Percentiles rank a stretch among this genome's conserved stretches.
Conservation (phyloP, 2,797 vertebrate genomes). For the Pangasius krempfi region DNA sequence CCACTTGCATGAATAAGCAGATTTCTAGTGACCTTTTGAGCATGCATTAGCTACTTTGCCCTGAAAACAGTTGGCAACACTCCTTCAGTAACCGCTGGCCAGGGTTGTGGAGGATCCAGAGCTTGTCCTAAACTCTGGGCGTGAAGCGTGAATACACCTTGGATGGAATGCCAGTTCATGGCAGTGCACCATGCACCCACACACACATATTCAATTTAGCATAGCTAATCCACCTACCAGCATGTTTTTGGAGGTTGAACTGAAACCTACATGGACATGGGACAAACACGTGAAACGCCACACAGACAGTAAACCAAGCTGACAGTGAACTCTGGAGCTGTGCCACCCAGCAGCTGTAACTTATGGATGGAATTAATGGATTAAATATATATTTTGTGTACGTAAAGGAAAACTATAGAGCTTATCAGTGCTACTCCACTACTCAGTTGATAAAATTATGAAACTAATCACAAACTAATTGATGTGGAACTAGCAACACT, state of each 20-base stretch:
- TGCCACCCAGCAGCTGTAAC: neutral
- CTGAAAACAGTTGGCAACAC: constrained; percentile 2
- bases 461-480: neutral
- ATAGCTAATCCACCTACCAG: neutral
- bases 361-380: neutral
- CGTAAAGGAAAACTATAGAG: neutral
- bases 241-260: neutral
- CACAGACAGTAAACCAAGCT: neutral
- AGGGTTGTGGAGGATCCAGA: neutral
- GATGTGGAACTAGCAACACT: neutral
- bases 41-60: neutral
- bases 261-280: neutral
- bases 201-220: neutral
- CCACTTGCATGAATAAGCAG: constrained; percentile 5
- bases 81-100: neutral
- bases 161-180: neutral
- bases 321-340: neutral
- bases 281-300: neutral
- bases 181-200: neutral
- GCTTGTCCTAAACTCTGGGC: neutral
- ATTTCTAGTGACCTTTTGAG: neutral
- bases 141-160: neutral
- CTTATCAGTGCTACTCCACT: neutral
- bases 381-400: neutral
- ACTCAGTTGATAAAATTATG: neutral